Base-by-base conservation (phyloP, 2,113 vertebrate species). In the Dicaeum eximium region DNA sequence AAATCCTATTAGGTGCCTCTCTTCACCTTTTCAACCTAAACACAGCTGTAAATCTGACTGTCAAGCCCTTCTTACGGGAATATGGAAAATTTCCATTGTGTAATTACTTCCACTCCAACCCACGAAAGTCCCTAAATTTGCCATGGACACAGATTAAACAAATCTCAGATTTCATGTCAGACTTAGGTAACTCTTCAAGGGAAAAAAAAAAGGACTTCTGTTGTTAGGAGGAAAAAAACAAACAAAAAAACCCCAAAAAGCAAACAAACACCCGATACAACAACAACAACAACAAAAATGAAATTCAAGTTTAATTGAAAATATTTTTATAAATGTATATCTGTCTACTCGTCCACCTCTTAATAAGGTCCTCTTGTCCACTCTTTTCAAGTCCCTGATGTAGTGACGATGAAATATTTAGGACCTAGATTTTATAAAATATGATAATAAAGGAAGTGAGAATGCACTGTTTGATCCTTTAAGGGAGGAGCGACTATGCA, bases 261-360 rank as follows among this genome's bases (percentile, higher is more conserved):
- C 7, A n/a, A 42, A 14, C 1, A 44, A 22, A 47, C 1, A 13
- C 3, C 8, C 4, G 10, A 47, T 20, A 24, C 12, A 38, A 44
- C 4, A 38, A 38, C 38, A n/a, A n/a, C 5, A 51, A 3, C 7
- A 22, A 17, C 21, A 15, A 22, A 35, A 27, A 38, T 6, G 11
- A 22, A 54, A 24, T 15, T 21, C 2, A 45, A 11, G 3, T 8
- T 37, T 53, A 65, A 48, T 2, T 24, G 9, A 37, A 33, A 12
- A 10, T 15, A 2, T 16, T 71, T 33, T 50, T 19, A 38, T 40
- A 53, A 66, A 62, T 37, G 4, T 2, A 1, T 56, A 44, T 20
- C 6, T 70, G 5, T n/a, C 6, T 58, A 19, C 44, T 53, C 11
- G 60, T 30, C 8, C 5, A 38, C 4, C 9, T 73, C 13, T 73